Conservation (phyloP, 23 tunicate species). For the Styela plicata region DNA sequence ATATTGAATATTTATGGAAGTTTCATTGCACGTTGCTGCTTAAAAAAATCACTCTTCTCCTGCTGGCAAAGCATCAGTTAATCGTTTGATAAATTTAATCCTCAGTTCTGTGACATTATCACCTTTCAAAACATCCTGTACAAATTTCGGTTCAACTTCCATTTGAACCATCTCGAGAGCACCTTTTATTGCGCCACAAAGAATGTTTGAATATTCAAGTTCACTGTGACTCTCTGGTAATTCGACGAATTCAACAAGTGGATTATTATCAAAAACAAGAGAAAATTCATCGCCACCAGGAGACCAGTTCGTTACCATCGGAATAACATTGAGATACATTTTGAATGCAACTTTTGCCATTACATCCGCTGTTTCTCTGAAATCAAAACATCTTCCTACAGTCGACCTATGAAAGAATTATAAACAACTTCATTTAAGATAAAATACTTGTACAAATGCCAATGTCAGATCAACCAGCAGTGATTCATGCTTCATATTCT, state of each 20-base stretch:
- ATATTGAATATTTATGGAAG: too few species aligned
- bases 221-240: conserved; percentile 56
- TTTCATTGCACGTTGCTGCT: too few species aligned
- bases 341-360: conserved; percentile 71
- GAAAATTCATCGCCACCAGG: conserved; percentile 80
- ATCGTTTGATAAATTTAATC: conserved; percentile 63
- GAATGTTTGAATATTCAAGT: conserved; percentile 63
- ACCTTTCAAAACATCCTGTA: conserved; percentile 80
- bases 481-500: too few species aligned
- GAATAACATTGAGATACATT: conserved; percentile 78
- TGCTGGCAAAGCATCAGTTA: conserved; percentile 93
- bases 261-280: conserved; percentile 73
- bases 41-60: conserved; percentile 75
- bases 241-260: conserved; percentile 87
- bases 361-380: conserved; percentile 86
- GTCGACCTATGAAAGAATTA: too few species aligned
- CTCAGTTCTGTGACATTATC: conserved; percentile 81
- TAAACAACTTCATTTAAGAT: too few species aligned
- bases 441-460: too few species aligned
- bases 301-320: conserved; percentile 79
- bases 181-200: conserved; percentile 86
- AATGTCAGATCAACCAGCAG: too few species aligned
- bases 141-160: conserved; percentile 65
- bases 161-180: conserved; percentile 89
- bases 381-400: conserved; percentile 67